Evolutionary conservation across 2,113 vertebrate genomes (phyloP), one percentile per base, ranked within the genome.

Genomic region (Ictalurus punctatus): DNA sequence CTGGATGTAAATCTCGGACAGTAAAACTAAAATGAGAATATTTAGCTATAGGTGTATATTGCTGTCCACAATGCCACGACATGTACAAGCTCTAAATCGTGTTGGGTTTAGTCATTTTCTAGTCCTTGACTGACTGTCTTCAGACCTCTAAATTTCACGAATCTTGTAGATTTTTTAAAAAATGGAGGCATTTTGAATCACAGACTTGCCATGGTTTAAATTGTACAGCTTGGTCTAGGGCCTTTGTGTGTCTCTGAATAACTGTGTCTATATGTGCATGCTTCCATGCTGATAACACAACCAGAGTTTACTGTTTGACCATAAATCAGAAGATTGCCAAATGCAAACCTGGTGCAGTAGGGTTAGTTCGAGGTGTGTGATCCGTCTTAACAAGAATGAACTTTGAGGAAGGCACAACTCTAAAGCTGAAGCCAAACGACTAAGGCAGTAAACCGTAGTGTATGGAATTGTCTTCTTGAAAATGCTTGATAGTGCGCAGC

Each of bases 241-340:
- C 27, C 85, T 83, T 58, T 86, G 40, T 88, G 76, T 83, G 71
- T 73, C 54, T 80, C 30, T 34, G 84, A 56, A 34, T 83, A 71
- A 61, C 67, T 44, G 40, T 86, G 48, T 44, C 9, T 48, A 0
- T 44, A 44, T 23, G 27, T 82, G 59, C 67, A 84, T 71, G 63
- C 82, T 89, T 87, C 80, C 87, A 86, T 89, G 83, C 80, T 90
- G 89, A 90, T 90, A 89, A 63, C 85, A 85, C 65, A 74, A 37
- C 4, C 83, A 52, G 71, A 88, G 69, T 91, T 87, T 88, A 85
- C 84, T 40, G 76, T 86, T 40, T n/a, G 73, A 58, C 54, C 80
- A 89, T 89, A 83, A 87, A 85, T 88, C 78, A 69, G 73, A 56
- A 19, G 40, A 27, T 85, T 34, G 44, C 61, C 63, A 67, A 63